Evolutionary conservation across 2,797 vertebrate genomes (phyloP), one percentile per base, ranked within the genome.

Genomic region (Lacerta agilis): DNA sequence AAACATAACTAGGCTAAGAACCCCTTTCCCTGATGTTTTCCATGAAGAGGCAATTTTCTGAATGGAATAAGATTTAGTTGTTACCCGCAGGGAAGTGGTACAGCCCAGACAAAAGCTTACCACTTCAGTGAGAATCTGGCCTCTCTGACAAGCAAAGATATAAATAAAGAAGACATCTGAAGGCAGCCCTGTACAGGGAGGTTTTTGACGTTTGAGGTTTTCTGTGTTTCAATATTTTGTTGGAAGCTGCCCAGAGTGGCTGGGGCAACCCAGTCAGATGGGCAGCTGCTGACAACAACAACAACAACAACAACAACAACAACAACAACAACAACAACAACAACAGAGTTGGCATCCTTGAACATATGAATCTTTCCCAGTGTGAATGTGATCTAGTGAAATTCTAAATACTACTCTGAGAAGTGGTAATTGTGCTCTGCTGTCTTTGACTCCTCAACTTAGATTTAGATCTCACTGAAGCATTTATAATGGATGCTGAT

Each of bases 331-430:
- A 10, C 45, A 41, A 6, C 41, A 41, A 6, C 41, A 41, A 41
- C 66, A 41, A 45, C 27, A 25, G 15, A n/a, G 45, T 71, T 86
- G 5, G n/a, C 5, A 49, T 25, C n/a, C 7, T 45, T 86, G 5
- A 66, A 23, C 25, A 38, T 75, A 73, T 29, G 20, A 49, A 4
- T 73, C 33, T 90, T 91, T 80, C 82, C 9, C 29, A 43, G 78
- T 92, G 13, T 0, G 1, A 13, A 71, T 92, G 69, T 41, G 36
- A 86, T 79, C 72, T 78, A 72, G 38, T 90, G 77, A 91, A 78
- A 89, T 92, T 90, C 86, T 83, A 76, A 90, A 83, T 66, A 41
- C 23, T 86, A 78, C 79, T 86, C 23, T 79, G 84, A 90, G 87
- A 85, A 81, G 17, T 83, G 13, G 71, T 36, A 36, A 64, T 55